These are phyloP conservation scores for Epicauta chinensis DNA, from an alignment of 1,140 invertebrate species.

Conservation along the genomic window DNA sequence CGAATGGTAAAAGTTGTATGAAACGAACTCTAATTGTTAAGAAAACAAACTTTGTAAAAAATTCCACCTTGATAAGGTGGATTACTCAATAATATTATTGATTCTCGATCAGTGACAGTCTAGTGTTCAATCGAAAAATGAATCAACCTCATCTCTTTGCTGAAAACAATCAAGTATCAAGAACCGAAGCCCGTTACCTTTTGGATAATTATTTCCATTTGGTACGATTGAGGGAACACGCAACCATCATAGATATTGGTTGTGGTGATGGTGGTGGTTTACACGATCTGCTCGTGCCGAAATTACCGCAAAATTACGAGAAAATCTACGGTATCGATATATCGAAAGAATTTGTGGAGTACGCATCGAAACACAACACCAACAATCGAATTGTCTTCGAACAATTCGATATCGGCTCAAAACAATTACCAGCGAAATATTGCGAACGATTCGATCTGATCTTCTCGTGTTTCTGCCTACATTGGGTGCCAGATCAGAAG, in stretches of 20 bases:
- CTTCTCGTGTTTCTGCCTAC: slow-evolving; percentile 75
- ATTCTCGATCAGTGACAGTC: too few species aligned
- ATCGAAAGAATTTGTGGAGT: slow-evolving; percentile 63
- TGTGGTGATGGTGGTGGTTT: slow-evolving; percentile 73
- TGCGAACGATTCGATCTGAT: slow-evolving; percentile 58
- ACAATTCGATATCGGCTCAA: slow-evolving; percentile 57
- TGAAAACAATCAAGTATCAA: slow-evolving; percentile 58
- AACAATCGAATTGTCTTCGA: slow-evolving; percentile 51
- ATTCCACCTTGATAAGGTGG: too few species aligned
- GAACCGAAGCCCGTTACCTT: slow-evolving; percentile 57
- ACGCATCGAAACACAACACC: slow-evolving; percentile 51
- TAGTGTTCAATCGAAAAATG: slow-evolving; percentile 53
- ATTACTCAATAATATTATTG: too few species aligned
- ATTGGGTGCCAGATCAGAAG: slow-evolving; percentile 72
- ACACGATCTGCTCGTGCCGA: slow-evolving; percentile 55
- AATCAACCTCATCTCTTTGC: slow-evolving; percentile 57
- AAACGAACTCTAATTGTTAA: too few species aligned
- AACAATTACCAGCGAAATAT: slow-evolving; percentile 45
- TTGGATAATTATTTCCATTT: slow-evolving; percentile 56
- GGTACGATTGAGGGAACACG: slow-evolving; percentile 54
- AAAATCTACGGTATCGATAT: slow-evolving; percentile 59
- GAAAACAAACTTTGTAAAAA: too few species aligned
- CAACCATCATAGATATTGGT: slow-evolving; percentile 69
- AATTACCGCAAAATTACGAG: slow-evolving; percentile 49
- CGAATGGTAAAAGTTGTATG: too few species aligned